Conservation (phyloP, 2,888 invertebrate genomes). For the Syrphus vitripennis region DNA sequence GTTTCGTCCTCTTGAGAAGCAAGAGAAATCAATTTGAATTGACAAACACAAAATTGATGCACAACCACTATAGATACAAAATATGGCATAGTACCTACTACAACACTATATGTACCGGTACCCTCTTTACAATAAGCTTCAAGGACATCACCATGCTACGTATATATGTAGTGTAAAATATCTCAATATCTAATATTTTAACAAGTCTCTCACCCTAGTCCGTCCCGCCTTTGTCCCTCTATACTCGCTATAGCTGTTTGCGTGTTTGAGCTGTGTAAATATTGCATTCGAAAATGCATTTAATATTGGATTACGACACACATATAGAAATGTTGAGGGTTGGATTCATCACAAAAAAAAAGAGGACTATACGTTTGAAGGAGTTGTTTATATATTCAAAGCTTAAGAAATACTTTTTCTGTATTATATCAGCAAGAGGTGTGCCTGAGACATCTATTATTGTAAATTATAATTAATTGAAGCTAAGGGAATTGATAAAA, state of each 20-base stretch:
- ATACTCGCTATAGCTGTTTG: conserved; percentile 8
- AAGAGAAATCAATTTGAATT: conserved; percentile 58
- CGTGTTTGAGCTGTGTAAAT: conserved; percentile 60
- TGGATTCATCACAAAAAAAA: not conserved
- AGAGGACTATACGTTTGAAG: conserved; percentile 1
- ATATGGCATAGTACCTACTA: not conserved
- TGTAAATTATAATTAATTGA: conserved; percentile 54
- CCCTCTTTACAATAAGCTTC: conserved; percentile 19
- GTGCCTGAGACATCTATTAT: conserved; percentile 43
- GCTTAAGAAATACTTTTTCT: not conserved
- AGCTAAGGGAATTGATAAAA: conserved; percentile 39
- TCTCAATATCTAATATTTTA: conserved; percentile 56
- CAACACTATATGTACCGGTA: not conserved
- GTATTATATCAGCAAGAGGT: conserved; percentile 11
- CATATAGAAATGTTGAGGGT: conserved; percentile 2
- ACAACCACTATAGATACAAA: not conserved
- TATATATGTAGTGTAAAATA: conserved; percentile 31
- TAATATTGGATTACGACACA: conserved; percentile 56
- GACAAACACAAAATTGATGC: conserved; percentile 40
- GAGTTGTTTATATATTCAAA: conserved; percentile 10
- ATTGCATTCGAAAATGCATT: conserved; percentile 61
- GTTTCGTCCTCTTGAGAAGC: conserved; percentile 25
- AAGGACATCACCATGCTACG: not conserved
- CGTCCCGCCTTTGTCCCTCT: not conserved
- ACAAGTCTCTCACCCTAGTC: not conserved